phyloP scores from a whole-genome alignment of 2,888 invertebrate genomes.

The Orthosia gracilis region DNA sequence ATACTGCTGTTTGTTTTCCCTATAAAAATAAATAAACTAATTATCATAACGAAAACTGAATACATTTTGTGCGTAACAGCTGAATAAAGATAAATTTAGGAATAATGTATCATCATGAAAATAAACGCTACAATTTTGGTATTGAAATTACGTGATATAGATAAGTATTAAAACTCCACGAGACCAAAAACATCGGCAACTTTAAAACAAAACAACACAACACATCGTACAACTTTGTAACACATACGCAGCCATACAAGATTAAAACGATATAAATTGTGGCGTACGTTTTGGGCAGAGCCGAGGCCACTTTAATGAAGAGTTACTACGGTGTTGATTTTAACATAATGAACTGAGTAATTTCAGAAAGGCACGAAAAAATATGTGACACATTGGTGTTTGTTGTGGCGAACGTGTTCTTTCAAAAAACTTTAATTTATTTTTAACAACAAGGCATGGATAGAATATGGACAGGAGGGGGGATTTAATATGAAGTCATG shows the following conservation, averaged over 20 bases:
- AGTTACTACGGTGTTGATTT: slow-evolving; percentile 84
- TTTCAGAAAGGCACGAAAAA: slow-evolving; percentile 72
- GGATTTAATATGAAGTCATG: too few relatives aligned
- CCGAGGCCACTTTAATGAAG: slow-evolving; percentile 80
- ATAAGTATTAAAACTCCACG: too few relatives aligned
- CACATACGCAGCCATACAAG: slow-evolving; percentile 54
- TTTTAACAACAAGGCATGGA: too few relatives aligned
- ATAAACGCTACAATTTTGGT: too few relatives aligned
- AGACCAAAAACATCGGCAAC: neutral
- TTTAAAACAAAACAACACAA: neutral
- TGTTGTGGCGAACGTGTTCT: neutral
- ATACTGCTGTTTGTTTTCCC: too few relatives aligned
- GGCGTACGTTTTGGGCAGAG: slow-evolving; percentile 72
- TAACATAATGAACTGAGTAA: slow-evolving; percentile 83
- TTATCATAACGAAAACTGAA: too few relatives aligned
- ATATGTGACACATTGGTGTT: slow-evolving; percentile 63
- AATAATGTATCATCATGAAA: too few relatives aligned
- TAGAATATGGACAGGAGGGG: too few relatives aligned
- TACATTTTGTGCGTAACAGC: too few relatives aligned
- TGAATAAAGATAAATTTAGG: too few relatives aligned
- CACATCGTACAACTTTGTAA: slow-evolving; percentile 27
- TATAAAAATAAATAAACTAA: too few relatives aligned
- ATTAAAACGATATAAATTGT: slow-evolving; percentile 76
- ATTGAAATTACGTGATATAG: too few relatives aligned
- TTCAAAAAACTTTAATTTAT: neutral